Conservation (phyloP, 2,113 vertebrate species). For the Bungarus multicinctus region DNA sequence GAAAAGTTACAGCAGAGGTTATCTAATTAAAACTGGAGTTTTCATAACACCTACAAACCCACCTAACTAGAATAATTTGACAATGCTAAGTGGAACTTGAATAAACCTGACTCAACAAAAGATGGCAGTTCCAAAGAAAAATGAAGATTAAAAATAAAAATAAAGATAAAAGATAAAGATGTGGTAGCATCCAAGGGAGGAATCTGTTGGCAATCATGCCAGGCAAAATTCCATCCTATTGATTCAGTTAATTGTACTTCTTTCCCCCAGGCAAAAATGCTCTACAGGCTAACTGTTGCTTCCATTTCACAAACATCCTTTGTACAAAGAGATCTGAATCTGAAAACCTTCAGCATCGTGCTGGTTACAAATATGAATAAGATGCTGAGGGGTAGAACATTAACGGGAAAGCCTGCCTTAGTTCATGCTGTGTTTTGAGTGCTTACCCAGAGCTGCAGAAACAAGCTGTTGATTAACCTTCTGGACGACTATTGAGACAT, state of each 20-base stretch:
- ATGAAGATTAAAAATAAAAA: no score
- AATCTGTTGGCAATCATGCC: background rate
- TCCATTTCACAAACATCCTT: background rate
- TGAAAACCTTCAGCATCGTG: background rate
- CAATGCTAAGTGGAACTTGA: background rate
- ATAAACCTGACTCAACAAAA: background rate
- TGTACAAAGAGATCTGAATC: background rate
- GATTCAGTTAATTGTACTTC: background rate
- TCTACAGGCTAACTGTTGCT: background rate
- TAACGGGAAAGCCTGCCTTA: background rate
- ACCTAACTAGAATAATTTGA: background rate
- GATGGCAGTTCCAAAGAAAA: background rate
- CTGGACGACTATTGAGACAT: background rate
- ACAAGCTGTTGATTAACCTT: conserved; percentile 63
- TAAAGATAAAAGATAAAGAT: no score
- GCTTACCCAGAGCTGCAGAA: conserved; percentile 67
- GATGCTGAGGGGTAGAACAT: background rate
- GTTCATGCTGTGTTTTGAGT: background rate
- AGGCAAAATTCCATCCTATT: background rate
- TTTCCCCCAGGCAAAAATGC: background rate
- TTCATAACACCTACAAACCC: background rate
- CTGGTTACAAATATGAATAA: background rate
- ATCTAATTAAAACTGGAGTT: background rate
- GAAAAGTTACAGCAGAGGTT: background rate
- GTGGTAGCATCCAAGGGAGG: background rate